These are phyloP conservation scores for Notolabrus celidotus DNA, from an alignment of 2,797 vertebrate genomes.

Conservation along the genomic window DNA sequence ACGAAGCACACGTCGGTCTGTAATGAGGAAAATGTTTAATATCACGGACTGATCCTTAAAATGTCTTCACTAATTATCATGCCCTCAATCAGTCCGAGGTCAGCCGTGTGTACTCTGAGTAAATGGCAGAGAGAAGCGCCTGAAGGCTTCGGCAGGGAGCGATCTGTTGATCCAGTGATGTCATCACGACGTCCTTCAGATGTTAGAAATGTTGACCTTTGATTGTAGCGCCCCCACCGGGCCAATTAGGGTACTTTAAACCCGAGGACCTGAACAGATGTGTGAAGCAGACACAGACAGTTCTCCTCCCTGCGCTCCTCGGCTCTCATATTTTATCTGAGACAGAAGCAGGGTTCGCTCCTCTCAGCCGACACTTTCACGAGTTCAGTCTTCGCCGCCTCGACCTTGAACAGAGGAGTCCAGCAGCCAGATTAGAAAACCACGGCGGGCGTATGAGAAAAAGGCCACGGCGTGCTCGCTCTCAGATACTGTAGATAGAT, in stretches of 20 bases:
- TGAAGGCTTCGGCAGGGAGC: neutral
- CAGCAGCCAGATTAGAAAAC: constrained; percentile 23
- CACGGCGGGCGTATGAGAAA: constrained; percentile 1
- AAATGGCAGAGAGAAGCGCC: constrained; percentile 3
- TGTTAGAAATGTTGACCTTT: constrained; percentile 19
- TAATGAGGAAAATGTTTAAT: neutral
- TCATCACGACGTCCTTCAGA: neutral
- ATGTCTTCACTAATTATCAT: neutral
- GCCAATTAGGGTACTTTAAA: constrained; percentile 16
- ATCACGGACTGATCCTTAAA: neutral
- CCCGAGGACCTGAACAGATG: neutral
- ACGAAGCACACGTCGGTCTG: neutral
- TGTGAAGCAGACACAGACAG: neutral
- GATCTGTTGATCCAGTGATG: neutral
- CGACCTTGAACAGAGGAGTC: constrained; percentile 40
- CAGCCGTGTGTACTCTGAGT: neutral
- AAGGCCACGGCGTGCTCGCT: constrained; percentile 11
- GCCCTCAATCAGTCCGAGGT: neutral
- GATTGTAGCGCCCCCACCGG: neutral
- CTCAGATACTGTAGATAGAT: constrained; percentile 12
- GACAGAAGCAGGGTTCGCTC: neutral
- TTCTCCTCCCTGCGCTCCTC: neutral
- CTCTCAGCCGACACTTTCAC: neutral
- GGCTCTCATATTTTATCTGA: neutral
- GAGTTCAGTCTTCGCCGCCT: neutral